phyloP scores from a whole-genome alignment of 1,140 invertebrate genomes.

The Drosophila setifemur region DNA sequence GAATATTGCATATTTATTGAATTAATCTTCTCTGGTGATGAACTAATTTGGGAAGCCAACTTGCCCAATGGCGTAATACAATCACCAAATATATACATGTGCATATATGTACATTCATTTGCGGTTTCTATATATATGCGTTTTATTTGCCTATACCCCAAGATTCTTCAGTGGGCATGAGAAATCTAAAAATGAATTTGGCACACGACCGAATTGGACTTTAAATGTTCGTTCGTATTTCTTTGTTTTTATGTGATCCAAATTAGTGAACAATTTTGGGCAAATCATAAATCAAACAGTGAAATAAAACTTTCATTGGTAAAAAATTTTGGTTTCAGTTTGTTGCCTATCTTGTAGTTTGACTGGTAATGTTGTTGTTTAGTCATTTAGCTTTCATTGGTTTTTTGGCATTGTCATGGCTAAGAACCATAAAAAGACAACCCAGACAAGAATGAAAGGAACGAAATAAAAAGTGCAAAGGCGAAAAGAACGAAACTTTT shows the following conservation, averaged over 20 bases:
- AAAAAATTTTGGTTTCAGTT: slow-evolving; percentile 7
- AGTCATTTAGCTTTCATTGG: slow-evolving; percentile 30
- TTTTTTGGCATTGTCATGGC: slow-evolving; percentile 28
- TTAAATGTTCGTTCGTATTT: slow-evolving; percentile 16
- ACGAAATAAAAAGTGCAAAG: slow-evolving; percentile 15
- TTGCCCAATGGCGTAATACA: slow-evolving; percentile 31
- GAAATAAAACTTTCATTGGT: slow-evolving; percentile 23
- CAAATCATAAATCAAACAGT: slow-evolving; percentile 21
- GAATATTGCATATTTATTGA: background rate
- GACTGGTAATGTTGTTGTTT: background rate
- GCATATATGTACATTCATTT: background rate
- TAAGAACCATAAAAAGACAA: slow-evolving; percentile 38
- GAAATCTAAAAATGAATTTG: slow-evolving; percentile 58
- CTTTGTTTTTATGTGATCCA: slow-evolving; percentile 10
- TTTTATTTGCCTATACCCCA: background rate
- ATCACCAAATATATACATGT: slow-evolving; percentile 23
- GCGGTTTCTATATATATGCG: background rate
- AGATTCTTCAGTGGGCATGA: slow-evolving; percentile 25
- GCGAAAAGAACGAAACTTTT: slow-evolving; percentile 29
- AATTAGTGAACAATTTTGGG: slow-evolving; percentile 14
- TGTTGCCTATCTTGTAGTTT: background rate
- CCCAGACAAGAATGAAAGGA: slow-evolving; percentile 33
- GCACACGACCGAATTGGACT: slow-evolving; percentile 42
- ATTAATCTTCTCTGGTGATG: slow-evolving; percentile 34
- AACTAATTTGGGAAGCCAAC: slow-evolving; percentile 45